phyloP scores from a whole-genome alignment of 2,113 vertebrate genomes.

The Herpetotheres cachinnans region DNA sequence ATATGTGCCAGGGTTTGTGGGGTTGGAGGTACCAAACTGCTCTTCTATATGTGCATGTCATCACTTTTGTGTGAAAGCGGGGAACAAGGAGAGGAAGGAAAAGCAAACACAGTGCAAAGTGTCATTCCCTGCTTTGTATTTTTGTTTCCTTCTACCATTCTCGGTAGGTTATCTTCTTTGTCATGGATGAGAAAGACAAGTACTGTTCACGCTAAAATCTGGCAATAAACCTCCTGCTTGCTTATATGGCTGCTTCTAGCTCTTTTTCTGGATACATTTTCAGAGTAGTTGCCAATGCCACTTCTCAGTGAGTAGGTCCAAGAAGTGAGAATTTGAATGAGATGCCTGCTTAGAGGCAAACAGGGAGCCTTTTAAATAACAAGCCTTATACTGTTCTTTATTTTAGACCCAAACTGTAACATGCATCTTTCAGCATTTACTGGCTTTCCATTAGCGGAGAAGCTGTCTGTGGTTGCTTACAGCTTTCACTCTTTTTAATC shows the following conservation, averaged over 20 bases:
- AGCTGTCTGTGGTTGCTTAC: background rate
- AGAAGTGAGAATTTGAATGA: background rate
- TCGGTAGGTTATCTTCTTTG: background rate
- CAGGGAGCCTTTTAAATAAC: background rate
- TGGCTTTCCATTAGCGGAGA: background rate
- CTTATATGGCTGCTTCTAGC: background rate
- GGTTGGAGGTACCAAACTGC: background rate
- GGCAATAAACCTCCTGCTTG: background rate
- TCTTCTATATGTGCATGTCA: background rate
- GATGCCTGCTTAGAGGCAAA: background rate
- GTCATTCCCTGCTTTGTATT: background rate
- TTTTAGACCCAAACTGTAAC: background rate
- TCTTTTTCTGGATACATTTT: background rate
- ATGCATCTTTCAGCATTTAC: background rate
- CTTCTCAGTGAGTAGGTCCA: background rate
- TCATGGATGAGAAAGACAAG: background rate
- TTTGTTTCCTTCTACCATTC: background rate
- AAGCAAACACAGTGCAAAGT: background rate
- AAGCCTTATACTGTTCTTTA: background rate
- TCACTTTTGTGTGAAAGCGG: background rate
- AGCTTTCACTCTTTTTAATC: background rate
- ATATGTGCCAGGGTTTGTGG: background rate
- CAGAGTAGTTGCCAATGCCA: background rate
- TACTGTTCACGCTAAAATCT: background rate
- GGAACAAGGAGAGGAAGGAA: background rate